Base-by-base conservation (phyloP, 2,113 vertebrate genomes). In the Nipponia nippon region DNA sequence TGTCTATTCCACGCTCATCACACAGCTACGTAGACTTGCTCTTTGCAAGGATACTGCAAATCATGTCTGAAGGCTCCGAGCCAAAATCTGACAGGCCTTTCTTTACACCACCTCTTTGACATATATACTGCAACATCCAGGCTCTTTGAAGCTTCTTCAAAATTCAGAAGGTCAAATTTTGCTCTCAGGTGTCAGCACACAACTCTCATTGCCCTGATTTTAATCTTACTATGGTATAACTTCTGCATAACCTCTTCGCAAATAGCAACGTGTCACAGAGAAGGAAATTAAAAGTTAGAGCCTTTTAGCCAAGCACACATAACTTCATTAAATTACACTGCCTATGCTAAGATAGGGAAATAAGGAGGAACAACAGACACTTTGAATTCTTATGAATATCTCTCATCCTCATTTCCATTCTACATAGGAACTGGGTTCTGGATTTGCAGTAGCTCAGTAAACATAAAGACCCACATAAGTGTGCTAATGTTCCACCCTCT, bases 1-100 rank as follows among this genome's bases (percentile, higher is more conserved):
- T 88, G 44, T 93, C 90, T 89, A 17, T 82, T 93, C 80, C 89
- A 56, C 30, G 52, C 65, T 95, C 83, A 82, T 95, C 86, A 91
- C 44, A 25, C n/a, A 78, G 42, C n/a, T 71, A 59, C 69, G 65
- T 72, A 17, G 9, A 69, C 52, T 79, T 85, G 30, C 55, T 79
- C 56, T 90, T 78, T 80, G 40, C 88, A 83, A 83, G 61, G 67
- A 71, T 86, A 27, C 76, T 94, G 84, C 36, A 92, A 87, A 92
- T 91, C 49, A 50, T 15, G 21, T 40, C 58, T 77, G 59, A 92
- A 72, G 65, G 56, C 89, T 95, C 34, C 4, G 1, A 90, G 86
- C 19, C 83, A 93, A 70, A 89, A 94, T 72, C 58, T 95, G 81
- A 84, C 87, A 89, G 34, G 34, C 10, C 26, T 83, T 78, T 79